phyloP scores from a whole-genome alignment of 2,797 vertebrate genomes.

The Brachyrhaphis roseni region DNA sequence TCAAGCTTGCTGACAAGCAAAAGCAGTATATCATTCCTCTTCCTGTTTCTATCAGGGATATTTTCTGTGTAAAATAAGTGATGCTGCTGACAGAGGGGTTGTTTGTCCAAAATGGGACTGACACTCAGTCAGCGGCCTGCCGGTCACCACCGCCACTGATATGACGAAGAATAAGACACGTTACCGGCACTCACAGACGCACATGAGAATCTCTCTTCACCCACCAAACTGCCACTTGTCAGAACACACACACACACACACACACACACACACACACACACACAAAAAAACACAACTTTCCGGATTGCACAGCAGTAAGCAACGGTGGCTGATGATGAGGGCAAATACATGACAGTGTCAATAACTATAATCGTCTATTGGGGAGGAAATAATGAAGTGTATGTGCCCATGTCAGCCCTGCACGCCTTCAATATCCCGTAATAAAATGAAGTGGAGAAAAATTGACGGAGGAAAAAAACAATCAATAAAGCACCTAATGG shows the following conservation, averaged over 20 bases:
- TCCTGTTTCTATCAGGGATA: not conserved
- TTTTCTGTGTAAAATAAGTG: not conserved
- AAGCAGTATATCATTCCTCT: not conserved
- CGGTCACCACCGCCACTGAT: slow-evolving; percentile 77
- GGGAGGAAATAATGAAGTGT: slow-evolving; percentile 86
- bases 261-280: not conserved
- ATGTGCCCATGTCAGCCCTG: slow-evolving; percentile 74
- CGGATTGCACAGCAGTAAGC: slow-evolving; percentile 72
- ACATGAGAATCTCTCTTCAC: slow-evolving; percentile 28
- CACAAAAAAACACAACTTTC: slow-evolving; percentile 39
- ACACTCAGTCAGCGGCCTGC: slow-evolving; percentile 76
- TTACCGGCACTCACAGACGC: slow-evolving; percentile 62
- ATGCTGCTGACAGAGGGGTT: slow-evolving; percentile 54
- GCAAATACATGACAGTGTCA: slow-evolving; percentile 86
- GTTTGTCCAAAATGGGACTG: slow-evolving; percentile 87
- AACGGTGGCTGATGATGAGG: slow-evolving; percentile 83
- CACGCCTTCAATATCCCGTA: slow-evolving; percentile 81
- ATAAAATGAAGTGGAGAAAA: slow-evolving; percentile 80
- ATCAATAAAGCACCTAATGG: slow-evolving; percentile 83
- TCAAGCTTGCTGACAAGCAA: not conserved
- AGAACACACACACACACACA: slow-evolving; percentile 5
- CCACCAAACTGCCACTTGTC: slow-evolving; percentile 70
- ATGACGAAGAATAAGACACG: slow-evolving; percentile 88
- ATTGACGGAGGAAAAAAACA: slow-evolving; percentile 60
- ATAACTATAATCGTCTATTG: slow-evolving; percentile 86